Evolutionary conservation across 2,888 invertebrate species (phyloP), one percentile per base, ranked within the genome.

Genomic region (Hybos culiciformis): DNA sequence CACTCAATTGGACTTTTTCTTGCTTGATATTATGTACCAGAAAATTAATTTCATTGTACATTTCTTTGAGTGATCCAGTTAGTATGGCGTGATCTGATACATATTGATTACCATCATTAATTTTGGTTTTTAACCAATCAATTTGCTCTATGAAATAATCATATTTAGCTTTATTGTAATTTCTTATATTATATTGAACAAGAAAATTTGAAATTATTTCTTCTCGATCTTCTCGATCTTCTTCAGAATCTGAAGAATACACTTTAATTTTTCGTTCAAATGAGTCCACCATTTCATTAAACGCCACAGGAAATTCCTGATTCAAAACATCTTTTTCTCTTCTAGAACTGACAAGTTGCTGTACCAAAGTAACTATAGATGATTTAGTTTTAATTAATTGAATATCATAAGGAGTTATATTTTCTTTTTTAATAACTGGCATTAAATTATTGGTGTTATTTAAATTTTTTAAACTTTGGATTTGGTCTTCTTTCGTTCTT

Each of bases 21-120:
- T 60, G 55, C 37, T 61, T 60, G 29, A 62, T 55, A 41, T 60
- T 60, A 50, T 62, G 59, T 4, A 64, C 51, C 1, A 58, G 55
- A 4, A 51, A 41, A 23, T 56, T 58, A 3, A 61, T 60, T 21
- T 63, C 60, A 6, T 44, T 44, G 34, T 64, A 63, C 15, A 61
- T 55, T 43, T 61, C 55, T 38, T 61, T 60, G 3, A 63, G 53
- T 3, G 62, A 58, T 15, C 56, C 55, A 1, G 65, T 48, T 4
- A 61, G 48, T 4, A 60, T 52, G 43, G 62, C 59, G 46, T 65
- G 64, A 48, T 55, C 55, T 32, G 59, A 56, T n/a, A 63, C 45
- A 17, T 58, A 53, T 11, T 53, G 45, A 9, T 52, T 51, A 3
- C 52, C 46, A 7, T 58, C 57, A 32, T 58, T 48, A 34, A 60